Evolutionary conservation across 2,888 invertebrate genomes (phyloP), one percentile per base, ranked within the genome.

Genomic region (Dugesia japonica): DNA sequence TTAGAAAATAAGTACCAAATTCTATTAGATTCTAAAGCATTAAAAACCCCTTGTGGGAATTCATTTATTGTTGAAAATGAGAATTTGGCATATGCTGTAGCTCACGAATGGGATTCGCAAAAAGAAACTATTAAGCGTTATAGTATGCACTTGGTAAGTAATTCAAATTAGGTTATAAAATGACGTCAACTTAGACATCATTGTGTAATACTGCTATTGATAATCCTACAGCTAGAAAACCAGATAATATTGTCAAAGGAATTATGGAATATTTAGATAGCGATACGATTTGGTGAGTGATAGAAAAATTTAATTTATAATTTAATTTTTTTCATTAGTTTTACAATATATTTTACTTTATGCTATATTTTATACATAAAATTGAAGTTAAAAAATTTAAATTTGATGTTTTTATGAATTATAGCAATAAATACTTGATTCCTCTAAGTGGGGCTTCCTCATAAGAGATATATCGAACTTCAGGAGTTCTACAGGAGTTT

Each of bases 61-160:
- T 84, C 89, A 9, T 89, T 95, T 80, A 86, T 87, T 78, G 89
- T 94, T 0, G 88, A 89, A 27, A 91, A 88, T 84, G 92, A 95
- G 85, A 89, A 91, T 0, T 86, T 98, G 74, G 97, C 97, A 0
- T 86, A 94, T 78, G 94, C 92, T 23, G 89, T 98, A 72, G 93
- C 95, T 0, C 89, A 90, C 28, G 98, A 98, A 87, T 98, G 97
- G 92, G 90, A 92, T 81, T 87, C 89, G 4, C 95, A 97, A 84
- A 88, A 88, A 79, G 89, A 90, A 28, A 86, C 86, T 76, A 90
- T 97, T 79, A 85, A 89, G 78, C 89, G 88, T 81, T 89, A 90
- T 73, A 87, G 88, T 42, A 95, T 95, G 94, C 93, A 94, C 85
- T 85, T 95, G 89, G 56, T 56, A 56, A 23, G 23, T 4, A 4